Evolutionary conservation across 2,888 invertebrate genomes (phyloP), one percentile per base, ranked within the genome.

Genomic region (Entomobrya multifasciata): DNA sequence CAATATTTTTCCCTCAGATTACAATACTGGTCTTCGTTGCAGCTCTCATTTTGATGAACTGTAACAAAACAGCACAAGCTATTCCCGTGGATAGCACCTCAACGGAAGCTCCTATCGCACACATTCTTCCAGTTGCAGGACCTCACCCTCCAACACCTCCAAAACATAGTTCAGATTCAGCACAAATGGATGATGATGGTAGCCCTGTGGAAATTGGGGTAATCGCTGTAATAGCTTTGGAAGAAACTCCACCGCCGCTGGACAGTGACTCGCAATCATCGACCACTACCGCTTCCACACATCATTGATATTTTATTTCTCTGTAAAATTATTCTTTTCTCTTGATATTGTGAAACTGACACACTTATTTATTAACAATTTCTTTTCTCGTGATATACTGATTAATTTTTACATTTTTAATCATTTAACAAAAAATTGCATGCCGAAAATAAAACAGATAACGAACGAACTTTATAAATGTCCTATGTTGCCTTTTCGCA

Each of bases 61-160:
- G 84, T 57, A 84, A 36, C 36, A 81, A 84, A n/a, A 76, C 60
- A 20, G 41, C 65, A 0, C 44, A 82, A 5, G 81, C 81, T 25
- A 13, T 47, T 17, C 84, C 84, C 15, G 52, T 84, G 25, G 84
- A 84, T 15, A 4, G 8, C 60, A 36, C 65, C 2, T n/a, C 65
- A 15, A 25, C 74, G 3, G 52, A 49, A 25, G 1, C 52, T 17
- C 67, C 77, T 1, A 76, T 27, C 17, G 77, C 84, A 6, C 84
- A 84, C 11, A 84, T 84, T 20, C 67, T 84, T 55, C 84, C 84
- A n/a, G 30, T 84, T 17, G 30, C 30, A 6, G 65, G 65, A n/a
- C 62, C 65, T n/a, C 49, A 52, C 8, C 76, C 62, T 25, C 77
- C 77, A 52, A 84, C 30, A 22, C 84, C 41, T 52, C 76, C 74